phyloP scores from a whole-genome alignment of 2,888 invertebrate species.

The Tinea semifulvella region DNA sequence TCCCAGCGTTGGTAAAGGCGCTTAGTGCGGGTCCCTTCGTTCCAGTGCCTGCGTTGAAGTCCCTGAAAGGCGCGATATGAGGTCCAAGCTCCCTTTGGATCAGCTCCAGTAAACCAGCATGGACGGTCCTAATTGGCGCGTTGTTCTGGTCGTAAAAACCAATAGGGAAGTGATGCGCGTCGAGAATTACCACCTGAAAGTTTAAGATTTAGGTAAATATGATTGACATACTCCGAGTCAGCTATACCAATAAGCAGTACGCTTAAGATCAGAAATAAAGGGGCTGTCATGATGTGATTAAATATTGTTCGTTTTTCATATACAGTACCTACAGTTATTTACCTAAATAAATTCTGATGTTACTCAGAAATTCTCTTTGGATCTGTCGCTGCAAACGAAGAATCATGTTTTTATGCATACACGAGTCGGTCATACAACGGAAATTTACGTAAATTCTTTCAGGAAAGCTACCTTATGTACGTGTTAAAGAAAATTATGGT shows the following conservation, averaged over 20 bases:
- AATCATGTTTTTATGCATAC: background rate
- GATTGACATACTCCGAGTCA: no score
- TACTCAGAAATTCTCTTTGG: background rate
- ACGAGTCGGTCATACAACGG: slow-evolving; percentile 1
- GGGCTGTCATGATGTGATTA: no score
- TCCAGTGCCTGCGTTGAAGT: slow-evolving; percentile 43
- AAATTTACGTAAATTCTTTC: no score
- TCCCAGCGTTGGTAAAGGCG: slow-evolving; percentile 49
- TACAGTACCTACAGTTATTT: no score
- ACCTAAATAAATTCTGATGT: background rate
- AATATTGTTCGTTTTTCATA: no score
- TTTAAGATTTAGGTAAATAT: no score
- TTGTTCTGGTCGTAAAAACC: slow-evolving; percentile 63
- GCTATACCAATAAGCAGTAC: no score
- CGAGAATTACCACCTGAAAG: slow-evolving; percentile 73
- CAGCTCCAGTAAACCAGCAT: slow-evolving; percentile 62
- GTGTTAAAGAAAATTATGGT: no score
- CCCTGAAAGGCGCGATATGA: slow-evolving; percentile 54
- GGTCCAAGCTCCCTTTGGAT: slow-evolving; percentile 65
- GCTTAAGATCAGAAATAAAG: no score
- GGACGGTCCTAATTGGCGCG: slow-evolving; percentile 53
- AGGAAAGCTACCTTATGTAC: no score
- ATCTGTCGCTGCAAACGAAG: background rate
- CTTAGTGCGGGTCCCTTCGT: slow-evolving; percentile 55
- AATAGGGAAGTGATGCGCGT: slow-evolving; percentile 84